Base-by-base conservation (phyloP, 2,113 vertebrate genomes). In the Otis tarda region DNA sequence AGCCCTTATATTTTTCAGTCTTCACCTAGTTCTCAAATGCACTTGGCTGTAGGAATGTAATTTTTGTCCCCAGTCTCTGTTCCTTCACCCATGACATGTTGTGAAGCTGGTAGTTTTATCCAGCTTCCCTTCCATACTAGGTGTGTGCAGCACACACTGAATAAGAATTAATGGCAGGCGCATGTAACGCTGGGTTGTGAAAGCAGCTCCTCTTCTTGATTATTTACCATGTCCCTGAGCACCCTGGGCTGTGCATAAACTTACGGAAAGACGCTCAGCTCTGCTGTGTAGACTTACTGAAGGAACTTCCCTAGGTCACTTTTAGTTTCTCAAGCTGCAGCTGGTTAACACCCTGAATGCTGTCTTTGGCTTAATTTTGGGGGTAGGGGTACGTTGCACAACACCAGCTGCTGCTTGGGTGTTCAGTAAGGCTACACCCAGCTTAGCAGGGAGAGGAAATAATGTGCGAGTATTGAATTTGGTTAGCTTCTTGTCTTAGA, bases 401-500 rank as follows among this genome's bases (percentile, higher is more conserved):
- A 21, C 30, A 23, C 14, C 39, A 60, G 2, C 25, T 49, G 3
- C 23, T 52, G 19, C n/a, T 49, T 2, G 2, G 14, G 8, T 75
- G 50, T 60, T 68, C 2, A 3, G 45, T 50, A 31, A 43, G 30
- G 61, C 56, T 69, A 6, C 1, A 1, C 0, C 0, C 50, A 53
- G 14, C 25, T 49, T 60, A 45, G 30, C 50, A 45, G 76, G 30
- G 49, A 53, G 8, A 33, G 22, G 0, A 0, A 57, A 17, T 73
- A 39, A 35, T 0, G 0, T 22, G 6, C 10, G 23, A 37, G 4
- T 61, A 43, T 16, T 64, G n/a, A 28, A 41, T 49, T 78, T 47
- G 12, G 17, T 43, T 43, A 55, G 8, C 14, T 70, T 49, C n/a
- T 69, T 5, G 39, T 25, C 8, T 60, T 41, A 70, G 31, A 78